phyloP scores from a whole-genome alignment of 2,113 vertebrate species.

The Meriones unguiculatus region DNA sequence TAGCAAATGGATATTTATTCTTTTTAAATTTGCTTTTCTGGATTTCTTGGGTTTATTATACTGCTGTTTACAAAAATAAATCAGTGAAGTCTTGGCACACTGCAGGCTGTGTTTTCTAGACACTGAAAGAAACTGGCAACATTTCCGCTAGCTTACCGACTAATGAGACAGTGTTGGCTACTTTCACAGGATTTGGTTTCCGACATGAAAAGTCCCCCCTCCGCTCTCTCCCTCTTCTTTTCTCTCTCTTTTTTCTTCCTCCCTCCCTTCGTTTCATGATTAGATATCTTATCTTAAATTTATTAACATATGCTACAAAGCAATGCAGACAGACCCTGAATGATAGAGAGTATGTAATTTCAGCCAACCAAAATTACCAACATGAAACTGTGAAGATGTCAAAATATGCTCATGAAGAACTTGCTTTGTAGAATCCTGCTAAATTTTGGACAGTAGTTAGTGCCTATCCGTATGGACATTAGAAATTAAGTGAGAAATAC shows the following conservation, averaged over 20 bases:
- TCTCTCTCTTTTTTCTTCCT: not conserved
- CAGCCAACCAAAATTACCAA: not conserved
- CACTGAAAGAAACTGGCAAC: constrained; percentile 54
- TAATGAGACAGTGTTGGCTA: constrained; percentile 61
- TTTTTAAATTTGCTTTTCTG: constrained; percentile 68
- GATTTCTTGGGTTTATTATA: constrained; percentile 69
- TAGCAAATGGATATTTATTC: constrained; percentile 69
- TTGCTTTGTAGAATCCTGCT: not conserved
- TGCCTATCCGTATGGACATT: not conserved
- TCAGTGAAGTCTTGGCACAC: constrained; percentile 58
- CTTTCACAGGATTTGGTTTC: constrained; percentile 52
- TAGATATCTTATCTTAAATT: constrained; percentile 54
- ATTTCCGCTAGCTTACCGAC: constrained; percentile 69
- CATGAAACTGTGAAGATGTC: not conserved
- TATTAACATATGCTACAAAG: constrained; percentile 48
- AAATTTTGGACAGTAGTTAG: not conserved
- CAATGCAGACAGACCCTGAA: not conserved
- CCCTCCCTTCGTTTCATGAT: not conserved
- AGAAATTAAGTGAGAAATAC: not conserved
- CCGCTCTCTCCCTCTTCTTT: not conserved
- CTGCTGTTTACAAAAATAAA: constrained; percentile 66
- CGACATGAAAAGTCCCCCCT: constrained; percentile 33
- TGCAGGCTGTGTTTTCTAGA: constrained; percentile 67
- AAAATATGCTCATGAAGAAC: not conserved
- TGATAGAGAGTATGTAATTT: not conserved